These are phyloP conservation scores for Decapterus maruadsi DNA, from an alignment of 2,797 vertebrate species.

Conservation along the genomic window DNA sequence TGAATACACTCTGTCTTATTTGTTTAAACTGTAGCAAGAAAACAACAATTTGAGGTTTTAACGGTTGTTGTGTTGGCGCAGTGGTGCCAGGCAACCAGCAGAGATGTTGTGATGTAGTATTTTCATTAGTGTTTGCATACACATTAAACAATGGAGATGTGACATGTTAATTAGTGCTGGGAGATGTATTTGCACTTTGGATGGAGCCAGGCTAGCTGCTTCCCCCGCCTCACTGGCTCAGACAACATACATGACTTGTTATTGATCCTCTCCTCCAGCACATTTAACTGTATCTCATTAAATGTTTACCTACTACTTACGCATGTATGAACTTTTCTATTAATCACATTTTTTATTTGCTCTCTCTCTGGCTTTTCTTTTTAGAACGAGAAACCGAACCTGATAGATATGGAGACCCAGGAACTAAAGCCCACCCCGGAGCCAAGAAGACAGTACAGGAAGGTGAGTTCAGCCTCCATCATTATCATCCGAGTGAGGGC, in stretches of 20 bases:
- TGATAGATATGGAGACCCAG: conserved; percentile 67
- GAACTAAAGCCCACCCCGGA: conserved; percentile 61
- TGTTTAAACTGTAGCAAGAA: background rate
- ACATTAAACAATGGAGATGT: background rate
- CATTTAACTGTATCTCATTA: background rate
- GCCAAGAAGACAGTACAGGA: conserved; percentile 72
- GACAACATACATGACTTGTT: too few species aligned
- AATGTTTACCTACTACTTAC: background rate
- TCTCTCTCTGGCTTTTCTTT: background rate
- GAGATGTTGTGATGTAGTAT: background rate
- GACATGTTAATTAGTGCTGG: background rate
- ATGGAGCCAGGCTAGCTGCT: background rate
- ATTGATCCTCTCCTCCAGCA: background rate
- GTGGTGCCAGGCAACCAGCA: background rate
- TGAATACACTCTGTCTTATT: background rate
- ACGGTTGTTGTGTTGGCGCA: background rate
- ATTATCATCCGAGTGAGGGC: conserved; percentile 12
- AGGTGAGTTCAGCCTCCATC: conserved; percentile 68
- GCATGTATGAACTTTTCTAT: background rate
- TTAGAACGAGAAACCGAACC: conserved; percentile 73
- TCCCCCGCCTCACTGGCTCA: background rate
- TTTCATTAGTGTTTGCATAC: background rate
- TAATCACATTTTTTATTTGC: background rate
- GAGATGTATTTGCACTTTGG: background rate
- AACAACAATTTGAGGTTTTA: background rate